Evolutionary conservation across 2,113 vertebrate genomes (phyloP).

Genomic region (Calidris pugnax): DNA sequence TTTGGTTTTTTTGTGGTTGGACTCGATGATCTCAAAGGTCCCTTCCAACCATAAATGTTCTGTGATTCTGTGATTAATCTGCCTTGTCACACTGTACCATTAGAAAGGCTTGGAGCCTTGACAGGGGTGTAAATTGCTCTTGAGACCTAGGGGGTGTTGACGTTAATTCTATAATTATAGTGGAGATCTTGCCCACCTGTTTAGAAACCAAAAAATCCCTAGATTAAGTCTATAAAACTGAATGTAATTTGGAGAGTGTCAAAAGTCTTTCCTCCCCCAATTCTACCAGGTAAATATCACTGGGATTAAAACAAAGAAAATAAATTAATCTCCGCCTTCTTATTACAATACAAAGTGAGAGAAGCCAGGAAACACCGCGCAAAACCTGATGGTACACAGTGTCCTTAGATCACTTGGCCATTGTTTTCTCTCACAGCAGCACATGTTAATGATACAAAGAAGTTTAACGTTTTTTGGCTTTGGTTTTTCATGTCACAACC

Average conservation of each 20-base stretch:
- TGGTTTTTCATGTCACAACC: conserved; percentile 40
- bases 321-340: conserved; percentile 11
- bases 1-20: no score
- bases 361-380: conserved; percentile 44
- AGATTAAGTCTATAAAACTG: neutral
- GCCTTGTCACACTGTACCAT: neutral
- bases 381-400: conserved; percentile 66
- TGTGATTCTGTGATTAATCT: neutral
- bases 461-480: conserved; percentile 48
- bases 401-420: conserved; percentile 58
- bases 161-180: neutral
- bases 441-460: conserved; percentile 53
- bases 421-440: conserved; percentile 46
- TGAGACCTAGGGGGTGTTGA: neutral
- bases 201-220: neutral
- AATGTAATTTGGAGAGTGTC: neutral
- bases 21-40: no score
- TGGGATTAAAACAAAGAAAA: conserved; percentile 52
- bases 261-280: conserved; percentile 2
- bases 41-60: no score
- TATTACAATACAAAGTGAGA: conserved; percentile 64
- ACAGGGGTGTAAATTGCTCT: neutral
- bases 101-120: neutral
- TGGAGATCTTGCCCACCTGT: neutral
- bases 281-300: conserved; percentile 39